These are phyloP conservation scores for Microctenopoma lineatum DNA, from an alignment of 2,797 vertebrate species.

Conservation along the genomic window DNA sequence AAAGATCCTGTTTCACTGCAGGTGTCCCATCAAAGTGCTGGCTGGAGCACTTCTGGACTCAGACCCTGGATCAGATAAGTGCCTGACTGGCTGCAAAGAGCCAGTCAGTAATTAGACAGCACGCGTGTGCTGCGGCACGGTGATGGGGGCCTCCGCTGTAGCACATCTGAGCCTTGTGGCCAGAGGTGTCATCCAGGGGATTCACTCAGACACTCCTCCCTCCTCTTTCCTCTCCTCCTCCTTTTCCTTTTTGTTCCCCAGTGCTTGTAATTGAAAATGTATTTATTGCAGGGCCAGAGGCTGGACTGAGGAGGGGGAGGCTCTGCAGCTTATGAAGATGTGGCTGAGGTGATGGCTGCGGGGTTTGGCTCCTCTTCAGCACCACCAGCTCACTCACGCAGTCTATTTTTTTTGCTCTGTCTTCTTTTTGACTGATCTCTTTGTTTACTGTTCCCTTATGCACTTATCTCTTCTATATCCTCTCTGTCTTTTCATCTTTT, in stretches of 20 bases:
- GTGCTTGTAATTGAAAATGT: constrained; percentile 79
- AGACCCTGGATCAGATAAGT: constrained; percentile 69
- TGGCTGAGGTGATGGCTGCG: constrained; percentile 67
- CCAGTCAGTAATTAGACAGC: constrained; percentile 58
- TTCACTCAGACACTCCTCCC: constrained; percentile 60
- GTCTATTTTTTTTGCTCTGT: constrained; percentile 45
- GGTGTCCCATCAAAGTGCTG: constrained; percentile 85
- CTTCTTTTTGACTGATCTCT: constrained; percentile 58
- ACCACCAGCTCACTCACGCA: constrained; percentile 67
- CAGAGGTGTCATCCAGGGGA: constrained; percentile 67
- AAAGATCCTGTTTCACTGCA: constrained; percentile 85
- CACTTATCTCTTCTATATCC: constrained; percentile 45
- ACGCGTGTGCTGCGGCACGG: constrained; percentile 50
- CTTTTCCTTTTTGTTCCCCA: constrained; percentile 53
- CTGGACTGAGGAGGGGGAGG: constrained; percentile 62
- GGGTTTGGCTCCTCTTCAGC: constrained; percentile 75
- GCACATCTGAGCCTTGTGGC: constrained; percentile 69
- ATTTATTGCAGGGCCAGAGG: constrained; percentile 79
- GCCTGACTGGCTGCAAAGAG: constrained; percentile 65
- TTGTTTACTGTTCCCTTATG: constrained; percentile 70
- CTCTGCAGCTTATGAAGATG: constrained; percentile 72
- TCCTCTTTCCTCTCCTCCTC: constrained; percentile 45
- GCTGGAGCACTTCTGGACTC: constrained; percentile 69
- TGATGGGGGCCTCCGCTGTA: constrained; percentile 59
- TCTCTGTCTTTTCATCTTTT: constrained; percentile 59